Evolutionary conservation across 2,797 vertebrate species (phyloP).

Genomic region (Poeciliopsis paucimaculata): DNA sequence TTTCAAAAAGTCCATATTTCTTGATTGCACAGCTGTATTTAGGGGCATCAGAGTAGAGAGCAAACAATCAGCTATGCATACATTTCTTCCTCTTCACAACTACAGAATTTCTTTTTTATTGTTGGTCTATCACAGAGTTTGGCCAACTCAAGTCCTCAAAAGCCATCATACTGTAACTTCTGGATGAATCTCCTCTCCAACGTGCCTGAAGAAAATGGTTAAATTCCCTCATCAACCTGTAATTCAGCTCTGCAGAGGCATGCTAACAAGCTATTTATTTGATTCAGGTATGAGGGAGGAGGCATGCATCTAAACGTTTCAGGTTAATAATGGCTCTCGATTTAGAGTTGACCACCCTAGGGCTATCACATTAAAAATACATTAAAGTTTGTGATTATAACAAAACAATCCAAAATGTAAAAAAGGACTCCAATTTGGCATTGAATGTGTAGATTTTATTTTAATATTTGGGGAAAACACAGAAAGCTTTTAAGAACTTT

Average conservation of each 20-base stretch:
- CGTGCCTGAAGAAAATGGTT: background rate
- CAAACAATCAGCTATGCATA: background rate
- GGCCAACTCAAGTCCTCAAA: background rate
- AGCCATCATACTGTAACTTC: background rate
- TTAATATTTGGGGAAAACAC: background rate
- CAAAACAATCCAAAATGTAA: background rate
- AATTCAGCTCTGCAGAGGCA: background rate
- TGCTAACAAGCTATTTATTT: background rate
- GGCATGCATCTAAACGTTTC: background rate
- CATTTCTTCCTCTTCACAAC: background rate
- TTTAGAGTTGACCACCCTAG: background rate
- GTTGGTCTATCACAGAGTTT: background rate
- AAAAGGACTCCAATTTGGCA: background rate
- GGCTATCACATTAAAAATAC: background rate
- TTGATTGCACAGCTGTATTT: background rate
- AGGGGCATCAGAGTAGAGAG: background rate
- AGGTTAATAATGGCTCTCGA: background rate
- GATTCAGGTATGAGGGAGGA: background rate
- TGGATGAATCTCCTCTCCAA: background rate
- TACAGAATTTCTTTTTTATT: background rate
- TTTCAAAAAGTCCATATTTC: too few species aligned
- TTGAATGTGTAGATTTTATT: background rate
- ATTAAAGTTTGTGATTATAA: background rate
- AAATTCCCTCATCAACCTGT: background rate
- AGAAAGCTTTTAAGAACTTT: background rate